Evolutionary conservation across 2,888 invertebrate genomes (phyloP), one percentile per base, ranked within the genome.

Genomic region (Cotesia congregata): DNA sequence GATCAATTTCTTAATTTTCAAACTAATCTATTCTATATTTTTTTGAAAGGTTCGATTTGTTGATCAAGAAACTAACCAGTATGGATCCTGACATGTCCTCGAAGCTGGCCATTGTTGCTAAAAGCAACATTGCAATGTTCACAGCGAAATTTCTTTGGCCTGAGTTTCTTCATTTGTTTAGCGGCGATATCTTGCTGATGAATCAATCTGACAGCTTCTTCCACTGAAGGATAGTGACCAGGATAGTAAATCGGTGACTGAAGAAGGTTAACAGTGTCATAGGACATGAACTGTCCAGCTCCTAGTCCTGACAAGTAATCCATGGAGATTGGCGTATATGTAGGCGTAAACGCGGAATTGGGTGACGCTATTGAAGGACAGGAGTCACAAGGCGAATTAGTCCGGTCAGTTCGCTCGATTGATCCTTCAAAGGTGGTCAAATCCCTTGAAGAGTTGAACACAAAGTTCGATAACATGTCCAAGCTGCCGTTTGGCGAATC

Each of bases 51-150:
- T 30, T 64, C 7, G 39, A 39, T 17, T 40, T 6, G 6, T 3
- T 38, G 61, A 68, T 71, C 72, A n/a, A 62, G 3, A n/a, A 80
- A 87, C 89, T 90, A 88, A 90, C 96, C 97, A 60, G 97, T 97
- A 85, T 97, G 97, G 75, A 97, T 97, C 77, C 97, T 91, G n/a
- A 96, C 93, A 86, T 97, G 97, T 15, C 97, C 97, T 88, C 95
- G 96, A 0, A 97, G 90, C 84, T 97, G 97, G 0, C 97, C 97
- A 88, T 97, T 97, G 88, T 97, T 97, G n/a, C 96, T 96, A 88
- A 97, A 97, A 0, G 96, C 96, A 0, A 96, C 96, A 83, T 95
- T 93, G 86, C 97, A 97, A 85, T 96, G 95, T 0, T 95, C 94
- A 85, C 98, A 98, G 82, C 96, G 94, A 90, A 97, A 98, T 86